A percentile compares a stretch with the other conserved stretches of the same genome.
Conservation (phyloP, 2,888 invertebrate species). For the Pharmacophagus antenor region DNA sequence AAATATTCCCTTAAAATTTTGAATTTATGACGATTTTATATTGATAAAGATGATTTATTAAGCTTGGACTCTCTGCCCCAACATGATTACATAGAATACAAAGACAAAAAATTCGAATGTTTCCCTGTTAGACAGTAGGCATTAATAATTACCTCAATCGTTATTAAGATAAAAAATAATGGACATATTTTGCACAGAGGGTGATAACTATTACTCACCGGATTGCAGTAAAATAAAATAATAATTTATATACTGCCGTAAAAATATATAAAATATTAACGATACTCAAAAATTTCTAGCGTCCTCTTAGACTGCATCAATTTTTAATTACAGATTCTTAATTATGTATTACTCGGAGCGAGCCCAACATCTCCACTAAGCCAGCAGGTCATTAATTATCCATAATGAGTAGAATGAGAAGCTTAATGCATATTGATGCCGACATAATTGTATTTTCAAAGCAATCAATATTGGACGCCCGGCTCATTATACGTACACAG, state of each 20-base stretch:
- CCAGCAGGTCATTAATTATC: slow-evolving; percentile 29
- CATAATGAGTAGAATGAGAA: slow-evolving; percentile 30
- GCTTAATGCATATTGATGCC: slow-evolving; percentile 31
- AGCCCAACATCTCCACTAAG: slow-evolving; percentile 26
- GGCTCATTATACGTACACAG: slow-evolving; percentile 31
- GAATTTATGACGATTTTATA: too few species aligned
- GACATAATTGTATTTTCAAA: slow-evolving; percentile 31
- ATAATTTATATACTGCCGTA: background rate
- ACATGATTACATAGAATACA: too few species aligned
- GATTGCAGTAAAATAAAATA: background rate
- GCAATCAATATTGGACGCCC: slow-evolving; percentile 28
- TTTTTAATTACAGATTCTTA: slow-evolving; percentile 27
- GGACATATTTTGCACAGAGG: too few species aligned
- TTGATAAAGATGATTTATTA: too few species aligned
- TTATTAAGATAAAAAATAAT: too few species aligned
- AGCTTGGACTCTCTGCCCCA: too few species aligned
- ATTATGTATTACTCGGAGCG: slow-evolving; percentile 27
- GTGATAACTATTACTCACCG: too few species aligned
- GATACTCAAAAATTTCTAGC: slow-evolving; percentile 2
- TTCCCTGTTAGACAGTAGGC: too few species aligned
- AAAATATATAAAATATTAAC: slow-evolving; percentile 1
- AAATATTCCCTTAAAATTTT: too few species aligned
- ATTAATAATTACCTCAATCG: too few species aligned
- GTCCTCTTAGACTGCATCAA: slow-evolving; percentile 20
- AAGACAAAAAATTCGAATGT: too few species aligned